Conservation (phyloP, 2,113 vertebrate genomes). For the Chionomys nivalis region DNA sequence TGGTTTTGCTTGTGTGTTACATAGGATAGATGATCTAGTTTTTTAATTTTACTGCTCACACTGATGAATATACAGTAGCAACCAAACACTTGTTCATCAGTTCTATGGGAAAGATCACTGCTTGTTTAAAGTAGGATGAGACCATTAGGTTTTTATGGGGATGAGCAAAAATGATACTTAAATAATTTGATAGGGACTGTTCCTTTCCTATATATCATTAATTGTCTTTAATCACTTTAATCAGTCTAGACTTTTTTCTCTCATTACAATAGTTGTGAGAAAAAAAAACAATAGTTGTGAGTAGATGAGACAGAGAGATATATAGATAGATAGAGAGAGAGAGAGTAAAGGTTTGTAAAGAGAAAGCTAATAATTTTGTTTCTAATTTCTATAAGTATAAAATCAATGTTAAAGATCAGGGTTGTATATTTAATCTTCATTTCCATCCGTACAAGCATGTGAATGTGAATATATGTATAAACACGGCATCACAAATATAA, state of each 20-base stretch:
- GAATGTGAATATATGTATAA: not conserved
- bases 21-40: constrained; percentile 58
- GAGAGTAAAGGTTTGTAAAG: not conserved
- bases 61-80: constrained; percentile 52
- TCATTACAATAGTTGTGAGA: constrained; percentile 32
- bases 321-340: not conserved
- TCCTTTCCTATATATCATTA: not conserved
- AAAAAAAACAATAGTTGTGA: constrained; percentile 26
- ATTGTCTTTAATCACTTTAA: constrained; percentile 44
- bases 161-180: not conserved
- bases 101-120: constrained; percentile 8
- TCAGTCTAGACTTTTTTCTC: not conserved
- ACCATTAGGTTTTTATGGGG: not conserved
- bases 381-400: constrained; percentile 7
- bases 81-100: constrained; percentile 51
- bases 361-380: constrained; percentile 35
- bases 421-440: not conserved
- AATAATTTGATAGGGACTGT: constrained; percentile 21
- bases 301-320: too few species aligned
- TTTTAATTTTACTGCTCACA: not conserved
- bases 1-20: constrained; percentile 53
- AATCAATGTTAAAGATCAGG: not conserved
- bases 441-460: not conserved
- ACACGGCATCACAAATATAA: not conserved
- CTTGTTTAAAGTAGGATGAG: constrained; percentile 50